phyloP scores from a whole-genome alignment of 2,888 invertebrate genomes.

The Tenthredo livida region DNA sequence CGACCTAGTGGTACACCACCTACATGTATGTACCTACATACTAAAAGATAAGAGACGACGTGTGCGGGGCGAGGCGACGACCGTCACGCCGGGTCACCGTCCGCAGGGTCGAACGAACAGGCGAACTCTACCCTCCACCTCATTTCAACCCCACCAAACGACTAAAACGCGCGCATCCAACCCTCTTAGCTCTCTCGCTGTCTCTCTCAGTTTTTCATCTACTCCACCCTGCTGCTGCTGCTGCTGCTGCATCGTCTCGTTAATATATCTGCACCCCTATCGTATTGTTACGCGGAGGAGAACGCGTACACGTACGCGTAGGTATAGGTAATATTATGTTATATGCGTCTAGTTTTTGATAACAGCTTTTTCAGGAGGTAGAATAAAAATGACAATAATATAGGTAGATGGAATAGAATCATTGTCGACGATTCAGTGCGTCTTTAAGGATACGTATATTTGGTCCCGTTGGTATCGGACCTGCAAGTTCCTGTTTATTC shows the following conservation, averaged over 20 bases:
- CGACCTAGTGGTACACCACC: not conserved
- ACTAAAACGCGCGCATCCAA: not conserved
- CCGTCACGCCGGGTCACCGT: slow-evolving; percentile 29
- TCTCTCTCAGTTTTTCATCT: not conserved
- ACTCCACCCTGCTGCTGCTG: not conserved
- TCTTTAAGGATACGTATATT: slow-evolving; percentile 93
- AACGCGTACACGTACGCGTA: not conserved
- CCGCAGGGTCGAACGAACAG: slow-evolving; percentile 23
- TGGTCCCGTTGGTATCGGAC: slow-evolving; percentile 90
- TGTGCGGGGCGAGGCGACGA: not conserved
- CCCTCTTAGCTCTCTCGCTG: not conserved
- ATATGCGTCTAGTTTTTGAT: not conserved
- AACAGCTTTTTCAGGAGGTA: no score
- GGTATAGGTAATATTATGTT: not conserved
- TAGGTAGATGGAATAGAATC: not conserved
- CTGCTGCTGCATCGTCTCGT: not conserved
- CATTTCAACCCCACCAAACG: not conserved
- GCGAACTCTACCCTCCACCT: not conserved
- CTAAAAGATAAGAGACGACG: not conserved
- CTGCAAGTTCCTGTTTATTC: slow-evolving; percentile 93
- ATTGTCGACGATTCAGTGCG: not conserved
- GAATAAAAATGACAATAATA: no score
- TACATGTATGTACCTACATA: not conserved
- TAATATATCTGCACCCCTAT: not conserved
- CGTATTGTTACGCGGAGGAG: not conserved